Evolutionary conservation across 2,113 vertebrate species (phyloP).

Genomic region (Peromyscus maniculatus): DNA sequence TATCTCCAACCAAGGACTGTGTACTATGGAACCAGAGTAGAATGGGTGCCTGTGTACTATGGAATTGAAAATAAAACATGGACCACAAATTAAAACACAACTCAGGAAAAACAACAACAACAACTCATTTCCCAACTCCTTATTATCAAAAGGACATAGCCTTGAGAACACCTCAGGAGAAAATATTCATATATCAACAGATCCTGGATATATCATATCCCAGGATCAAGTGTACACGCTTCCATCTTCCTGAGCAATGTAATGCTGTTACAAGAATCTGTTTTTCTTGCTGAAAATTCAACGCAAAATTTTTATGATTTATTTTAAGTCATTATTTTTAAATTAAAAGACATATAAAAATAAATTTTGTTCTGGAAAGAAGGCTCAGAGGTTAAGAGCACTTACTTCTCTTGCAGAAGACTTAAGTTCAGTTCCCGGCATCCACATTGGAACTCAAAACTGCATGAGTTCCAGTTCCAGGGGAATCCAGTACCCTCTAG

Average conservation of each 20-base stretch:
- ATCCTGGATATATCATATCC: no score
- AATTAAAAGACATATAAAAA: background rate
- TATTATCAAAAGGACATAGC: background rate
- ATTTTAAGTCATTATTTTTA: background rate
- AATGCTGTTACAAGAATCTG: background rate
- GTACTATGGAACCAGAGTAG: background rate
- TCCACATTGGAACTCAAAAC: background rate
- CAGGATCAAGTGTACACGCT: background rate
- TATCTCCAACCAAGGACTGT: background rate
- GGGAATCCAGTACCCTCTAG: background rate
- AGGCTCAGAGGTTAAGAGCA: background rate
- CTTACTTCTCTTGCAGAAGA: background rate
- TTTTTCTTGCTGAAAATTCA: background rate
- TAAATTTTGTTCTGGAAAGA: background rate
- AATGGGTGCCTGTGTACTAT: background rate
- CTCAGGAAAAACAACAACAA: background rate
- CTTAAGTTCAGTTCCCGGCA: background rate
- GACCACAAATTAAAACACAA: background rate
- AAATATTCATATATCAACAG: background rate
- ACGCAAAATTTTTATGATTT: background rate
- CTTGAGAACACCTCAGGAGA: background rate
- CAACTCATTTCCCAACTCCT: background rate
- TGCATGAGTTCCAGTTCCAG: background rate
- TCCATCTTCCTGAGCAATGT: background rate
- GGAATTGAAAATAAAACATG: background rate